Conservation (phyloP, 2,888 invertebrate genomes). For the Thera obeliscata region DNA sequence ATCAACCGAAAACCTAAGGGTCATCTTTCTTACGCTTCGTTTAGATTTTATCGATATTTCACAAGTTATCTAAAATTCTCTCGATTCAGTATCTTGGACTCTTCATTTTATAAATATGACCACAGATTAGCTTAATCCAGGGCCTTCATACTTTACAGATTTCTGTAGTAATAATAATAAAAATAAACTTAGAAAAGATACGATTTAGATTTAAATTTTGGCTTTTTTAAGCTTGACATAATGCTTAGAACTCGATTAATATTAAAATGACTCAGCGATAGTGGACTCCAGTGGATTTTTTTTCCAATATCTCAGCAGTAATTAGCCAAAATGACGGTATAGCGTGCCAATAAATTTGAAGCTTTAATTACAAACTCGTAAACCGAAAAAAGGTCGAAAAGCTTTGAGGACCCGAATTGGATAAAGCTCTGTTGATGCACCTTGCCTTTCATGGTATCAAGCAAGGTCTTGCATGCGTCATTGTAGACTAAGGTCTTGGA, state of each 20-base stretch:
- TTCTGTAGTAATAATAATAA: too few species aligned
- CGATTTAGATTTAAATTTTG: too few species aligned
- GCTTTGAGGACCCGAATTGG: neutral
- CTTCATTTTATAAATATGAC: too few species aligned
- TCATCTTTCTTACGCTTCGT: slow-evolving; percentile 11
- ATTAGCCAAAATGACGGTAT: slow-evolving; percentile 19
- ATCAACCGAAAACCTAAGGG: slow-evolving; percentile 43
- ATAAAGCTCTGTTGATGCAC: slow-evolving; percentile 10
- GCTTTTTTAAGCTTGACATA: too few species aligned
- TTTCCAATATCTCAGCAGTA: slow-evolving; percentile 13
- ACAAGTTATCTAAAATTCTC: neutral
- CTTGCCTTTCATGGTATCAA: slow-evolving; percentile 21
- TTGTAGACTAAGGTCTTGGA: slow-evolving; percentile 2
- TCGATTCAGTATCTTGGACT: too few species aligned
- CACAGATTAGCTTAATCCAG: too few species aligned
- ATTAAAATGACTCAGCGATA: neutral
- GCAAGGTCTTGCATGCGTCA: slow-evolving; percentile 13
- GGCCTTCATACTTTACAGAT: too few species aligned
- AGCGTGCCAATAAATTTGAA: slow-evolving; percentile 22
- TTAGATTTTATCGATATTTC: slow-evolving; percentile 8
- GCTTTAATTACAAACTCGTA: slow-evolving; percentile 19
- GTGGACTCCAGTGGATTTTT: neutral
- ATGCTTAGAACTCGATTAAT: too few species aligned
- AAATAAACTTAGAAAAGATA: too few species aligned
- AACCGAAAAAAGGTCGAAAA: slow-evolving; percentile 10